phyloP scores from a whole-genome alignment of 2,113 vertebrate species.

The Pelobates fuscus region DNA sequence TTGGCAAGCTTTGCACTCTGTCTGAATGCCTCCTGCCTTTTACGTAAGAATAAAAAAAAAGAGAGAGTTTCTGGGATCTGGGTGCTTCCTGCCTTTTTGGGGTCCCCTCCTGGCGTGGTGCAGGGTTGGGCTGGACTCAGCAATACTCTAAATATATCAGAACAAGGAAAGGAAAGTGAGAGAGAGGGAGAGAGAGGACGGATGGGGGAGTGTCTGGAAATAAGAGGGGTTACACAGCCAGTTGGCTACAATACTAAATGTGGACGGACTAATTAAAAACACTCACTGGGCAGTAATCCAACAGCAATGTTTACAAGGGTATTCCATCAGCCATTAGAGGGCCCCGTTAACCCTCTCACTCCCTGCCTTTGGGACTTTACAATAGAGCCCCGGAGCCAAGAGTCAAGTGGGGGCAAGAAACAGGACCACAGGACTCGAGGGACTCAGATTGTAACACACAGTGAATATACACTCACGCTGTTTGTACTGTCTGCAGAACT shows the following conservation, averaged over 20 bases:
- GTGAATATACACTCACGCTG: too few species aligned
- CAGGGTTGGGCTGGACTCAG: constrained; percentile 16
- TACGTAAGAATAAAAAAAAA: constrained; percentile 27
- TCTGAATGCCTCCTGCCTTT: constrained; percentile 18
- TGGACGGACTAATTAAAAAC: constrained; percentile 56
- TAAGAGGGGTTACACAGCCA: constrained; percentile 35
- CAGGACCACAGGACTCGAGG: too few species aligned
- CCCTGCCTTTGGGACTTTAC: constrained; percentile 4
- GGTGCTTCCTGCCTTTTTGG: neutral
- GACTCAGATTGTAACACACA: too few species aligned
- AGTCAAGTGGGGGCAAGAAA: neutral
- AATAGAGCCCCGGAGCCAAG: neutral
- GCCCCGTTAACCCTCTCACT: constrained; percentile 34
- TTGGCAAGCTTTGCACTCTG: constrained; percentile 13
- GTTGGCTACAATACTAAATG: constrained; percentile 48
- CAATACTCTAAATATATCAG: constrained; percentile 24
- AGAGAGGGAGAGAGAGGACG: constrained; percentile 22
- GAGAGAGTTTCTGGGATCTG: neutral
- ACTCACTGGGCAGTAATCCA: constrained; percentile 64
- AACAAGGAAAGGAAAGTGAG: constrained; percentile 33
- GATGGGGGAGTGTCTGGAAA: constrained; percentile 42
- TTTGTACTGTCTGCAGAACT: too few species aligned
- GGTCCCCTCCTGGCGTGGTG: constrained; percentile 16
- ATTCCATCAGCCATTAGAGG: constrained; percentile 62
- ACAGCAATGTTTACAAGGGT: constrained; percentile 69